Conservation (phyloP, 1,140 invertebrate species). For the Drosophila mauritiana region DNA sequence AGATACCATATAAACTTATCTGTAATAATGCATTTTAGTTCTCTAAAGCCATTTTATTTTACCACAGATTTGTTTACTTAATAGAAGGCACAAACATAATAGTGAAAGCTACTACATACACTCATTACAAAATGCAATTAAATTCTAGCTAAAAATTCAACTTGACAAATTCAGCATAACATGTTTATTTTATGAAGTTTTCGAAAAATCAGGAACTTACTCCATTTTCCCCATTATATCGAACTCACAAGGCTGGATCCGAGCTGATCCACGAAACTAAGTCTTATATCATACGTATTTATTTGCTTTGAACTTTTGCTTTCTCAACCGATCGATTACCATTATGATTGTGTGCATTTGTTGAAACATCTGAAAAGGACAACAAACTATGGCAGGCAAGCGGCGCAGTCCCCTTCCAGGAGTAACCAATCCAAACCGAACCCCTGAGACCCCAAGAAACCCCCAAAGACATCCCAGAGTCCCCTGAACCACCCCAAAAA, state of each 20-base stretch:
- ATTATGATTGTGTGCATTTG: constrained; percentile 49
- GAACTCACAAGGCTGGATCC: constrained; percentile 9
- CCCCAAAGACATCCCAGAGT: not conserved
- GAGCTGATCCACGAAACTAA: constrained; percentile 19
- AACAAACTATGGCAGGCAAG: constrained; percentile 78
- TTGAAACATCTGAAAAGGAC: constrained; percentile 65
- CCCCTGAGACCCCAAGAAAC: constrained; percentile 5
- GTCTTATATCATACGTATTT: constrained; percentile 43
- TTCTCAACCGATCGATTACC: constrained; percentile 40
- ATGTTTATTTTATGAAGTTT: constrained; percentile 4
- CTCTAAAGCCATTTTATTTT: not conserved
- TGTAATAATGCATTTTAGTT: too few species aligned
- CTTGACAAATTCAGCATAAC: not conserved
- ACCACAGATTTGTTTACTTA: not conserved
- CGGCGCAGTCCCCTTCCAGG: constrained; percentile 30
- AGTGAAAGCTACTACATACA: too few species aligned
- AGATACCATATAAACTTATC: too few species aligned
- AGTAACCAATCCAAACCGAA: not conserved
- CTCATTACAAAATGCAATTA: too few species aligned
- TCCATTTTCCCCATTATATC: constrained; percentile 11
- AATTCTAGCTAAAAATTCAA: not conserved
- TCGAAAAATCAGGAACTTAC: constrained; percentile 20
- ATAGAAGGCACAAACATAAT: not conserved
- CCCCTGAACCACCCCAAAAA: not conserved
- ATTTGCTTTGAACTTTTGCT: constrained; percentile 43